Base-by-base conservation (phyloP, 2,113 vertebrate genomes). In the Paramisgurnus dabryanus region DNA sequence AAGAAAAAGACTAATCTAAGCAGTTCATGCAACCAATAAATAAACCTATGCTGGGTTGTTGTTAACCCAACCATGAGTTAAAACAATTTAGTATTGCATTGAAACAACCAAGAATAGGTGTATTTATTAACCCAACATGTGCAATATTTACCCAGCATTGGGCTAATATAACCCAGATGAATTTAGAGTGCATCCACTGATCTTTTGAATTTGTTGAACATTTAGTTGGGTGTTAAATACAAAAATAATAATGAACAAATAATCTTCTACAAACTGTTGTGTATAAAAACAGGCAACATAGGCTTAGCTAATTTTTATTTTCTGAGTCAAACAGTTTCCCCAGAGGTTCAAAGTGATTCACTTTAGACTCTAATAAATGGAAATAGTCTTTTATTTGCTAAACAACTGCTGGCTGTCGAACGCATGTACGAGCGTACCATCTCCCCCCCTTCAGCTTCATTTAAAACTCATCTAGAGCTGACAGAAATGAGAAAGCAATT, bases 361-460 rank as follows among this genome's bases (percentile, higher is more conserved):
- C n/a, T 53, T 80, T 64, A 72, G 68, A 72, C 45, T 6, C 3
- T 55, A 22, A 71, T 64, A 65, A 64, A 79, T 65, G 64, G 68
- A 50, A 80, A 71, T 63, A 4, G 34, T 40, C 34, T 79, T 79
- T 71, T 15, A 79, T 79, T 79, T 79, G 57, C 53, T 73, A 57
- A 73, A 43, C 50, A 71, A 57, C 69, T 57, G 69, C 55, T 73
- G 53, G 70, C 17, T 60, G 70, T 41, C 55, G 43, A 22, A 43
- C 39, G 1, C 39, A 3, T 34, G 27, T 34, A 34, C 40, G 12
- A 34, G 22, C 47, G 34, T 13, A 69, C 47, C 6, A 6, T 47
- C 47, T 8, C 8, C 50, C 40, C 8, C 9, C 39, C 50, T 17
- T 40, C 68, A 55, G 9, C 5, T 71, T 41, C 4, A 67, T 67